Conservation (phyloP, 1,140 invertebrate species). For the Parapsyche elsis region DNA sequence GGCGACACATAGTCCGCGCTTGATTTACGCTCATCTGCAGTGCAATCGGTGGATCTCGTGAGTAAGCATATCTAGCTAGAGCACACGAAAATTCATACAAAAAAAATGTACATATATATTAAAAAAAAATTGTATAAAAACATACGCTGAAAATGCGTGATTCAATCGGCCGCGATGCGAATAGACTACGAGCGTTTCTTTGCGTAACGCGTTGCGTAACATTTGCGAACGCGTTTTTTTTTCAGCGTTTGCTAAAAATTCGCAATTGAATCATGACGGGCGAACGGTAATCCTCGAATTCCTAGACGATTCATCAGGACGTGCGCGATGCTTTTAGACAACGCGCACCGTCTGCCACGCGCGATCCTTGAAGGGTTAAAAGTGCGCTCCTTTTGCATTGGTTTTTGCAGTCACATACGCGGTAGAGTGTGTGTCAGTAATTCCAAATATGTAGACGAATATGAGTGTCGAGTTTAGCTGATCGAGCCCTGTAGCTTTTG, state of each 20-base stretch:
- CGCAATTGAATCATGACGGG: background rate
- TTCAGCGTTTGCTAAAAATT: background rate
- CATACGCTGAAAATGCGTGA: no score
- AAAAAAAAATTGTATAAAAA: background rate
- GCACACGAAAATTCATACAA: background rate
- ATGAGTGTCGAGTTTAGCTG: no score
- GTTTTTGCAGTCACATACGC: no score
- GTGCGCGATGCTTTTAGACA: background rate
- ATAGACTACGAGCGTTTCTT: background rate
- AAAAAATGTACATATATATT: background rate
- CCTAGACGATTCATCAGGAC: constrained; percentile 1
- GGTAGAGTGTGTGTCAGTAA: no score
- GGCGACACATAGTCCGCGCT: background rate
- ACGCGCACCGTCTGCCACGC: background rate
- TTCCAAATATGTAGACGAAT: no score
- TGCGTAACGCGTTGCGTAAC: background rate
- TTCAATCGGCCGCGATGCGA: background rate
- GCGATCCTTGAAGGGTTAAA: no score
- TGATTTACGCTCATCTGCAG: constrained; percentile 7
- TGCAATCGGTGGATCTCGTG: background rate
- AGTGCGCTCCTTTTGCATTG: no score
- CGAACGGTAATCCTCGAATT: background rate
- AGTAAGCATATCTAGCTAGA: background rate
- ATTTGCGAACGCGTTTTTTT: background rate
- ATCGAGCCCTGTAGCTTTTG: no score